Percentiles rank a stretch among this genome's conserved stretches.
Evolutionary conservation across 2,888 invertebrate species (phyloP).

Genomic region (Chironomus riparius): DNA sequence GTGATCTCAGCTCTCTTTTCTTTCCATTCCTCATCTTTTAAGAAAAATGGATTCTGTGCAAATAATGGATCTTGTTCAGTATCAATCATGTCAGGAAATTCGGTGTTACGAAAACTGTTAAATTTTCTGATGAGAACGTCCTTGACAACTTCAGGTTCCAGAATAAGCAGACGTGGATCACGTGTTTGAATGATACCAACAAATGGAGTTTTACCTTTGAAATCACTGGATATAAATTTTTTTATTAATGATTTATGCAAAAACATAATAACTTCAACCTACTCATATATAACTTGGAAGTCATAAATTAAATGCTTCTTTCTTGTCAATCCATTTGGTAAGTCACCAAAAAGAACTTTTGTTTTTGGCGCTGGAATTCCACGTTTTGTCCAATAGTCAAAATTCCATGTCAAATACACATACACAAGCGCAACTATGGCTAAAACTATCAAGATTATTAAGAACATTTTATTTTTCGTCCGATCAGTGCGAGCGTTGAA

Average conservation of each 20-base stretch:
- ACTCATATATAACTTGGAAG: constrained; percentile 40
- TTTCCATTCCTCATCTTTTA: constrained; percentile 46
- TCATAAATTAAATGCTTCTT: constrained; percentile 36
- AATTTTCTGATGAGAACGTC: constrained; percentile 43
- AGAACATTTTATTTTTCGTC: neutral
- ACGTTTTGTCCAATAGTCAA: constrained; percentile 39
- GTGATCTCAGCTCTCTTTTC: constrained; percentile 44
- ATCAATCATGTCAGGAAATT: constrained; percentile 37
- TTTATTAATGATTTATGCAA: too few species aligned
- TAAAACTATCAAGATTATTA: neutral
- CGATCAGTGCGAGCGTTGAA: neutral
- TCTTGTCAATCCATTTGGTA: constrained; percentile 33
- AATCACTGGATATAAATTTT: neutral
- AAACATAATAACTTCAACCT: constrained; percentile 25
- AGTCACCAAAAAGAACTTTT: constrained; percentile 36
- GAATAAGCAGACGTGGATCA: constrained; percentile 37
- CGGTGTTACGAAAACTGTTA: constrained; percentile 37
- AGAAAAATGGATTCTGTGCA: constrained; percentile 43
- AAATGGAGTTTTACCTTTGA: constrained; percentile 30
- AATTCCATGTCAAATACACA: constrained; percentile 35
- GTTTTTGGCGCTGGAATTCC: constrained; percentile 38
- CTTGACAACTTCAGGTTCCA: constrained; percentile 38
- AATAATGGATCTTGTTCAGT: constrained; percentile 44
- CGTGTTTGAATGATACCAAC: constrained; percentile 40
- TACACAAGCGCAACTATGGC: constrained; percentile 31